Base-by-base conservation (phyloP, 1,140 invertebrate genomes). In the Polyergus mexicanus region DNA sequence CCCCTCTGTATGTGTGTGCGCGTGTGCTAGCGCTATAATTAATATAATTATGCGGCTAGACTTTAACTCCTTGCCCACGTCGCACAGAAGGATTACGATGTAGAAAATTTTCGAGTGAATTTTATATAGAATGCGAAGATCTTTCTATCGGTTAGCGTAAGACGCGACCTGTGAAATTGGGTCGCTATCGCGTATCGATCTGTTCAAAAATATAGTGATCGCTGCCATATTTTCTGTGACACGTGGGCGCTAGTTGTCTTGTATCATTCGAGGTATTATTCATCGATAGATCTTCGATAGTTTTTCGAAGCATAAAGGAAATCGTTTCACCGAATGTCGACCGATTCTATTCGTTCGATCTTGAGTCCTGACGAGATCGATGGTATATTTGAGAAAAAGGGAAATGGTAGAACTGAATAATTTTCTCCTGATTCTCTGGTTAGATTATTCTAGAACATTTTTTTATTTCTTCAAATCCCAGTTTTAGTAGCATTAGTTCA, bases 181-280 rank as follows among this genome's bases (percentile, higher is more conserved):
- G 44, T 75, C 68, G 60, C 63, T 63, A 35, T 78, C 72, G 77
- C 83, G 78, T 78, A 89, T 86, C 71, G 22, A 85, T 81, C 66
- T 35, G 32, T 58, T 56, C 22, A 58, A 75, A 89, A 78, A 75
- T 68, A 58, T 86, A 56, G n/a, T 54, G 44, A 28, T 25, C 38
- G 84, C n/a, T 44, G 56, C 68, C 54, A 47, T 72, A 69, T n/a
- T 51, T 51, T 77, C 92, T 91, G 89, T 92, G 90, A 90, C 92
- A 90, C 89, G 91, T 92, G 92, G 90, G 91, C 90, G 86, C 92
- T 93, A 93, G 92, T 93, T 93, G 92, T 93, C 92, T 92, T 93
- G 91, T 93, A 92, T 92, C 78, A 87, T 89, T 32, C 66, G 77
- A 87, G 69, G 47, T 75, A 41, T 32, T 51, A 63, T 75, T 44